Base-by-base conservation (phyloP, 1,140 invertebrate species). In the Drosophila kepulauana region DNA sequence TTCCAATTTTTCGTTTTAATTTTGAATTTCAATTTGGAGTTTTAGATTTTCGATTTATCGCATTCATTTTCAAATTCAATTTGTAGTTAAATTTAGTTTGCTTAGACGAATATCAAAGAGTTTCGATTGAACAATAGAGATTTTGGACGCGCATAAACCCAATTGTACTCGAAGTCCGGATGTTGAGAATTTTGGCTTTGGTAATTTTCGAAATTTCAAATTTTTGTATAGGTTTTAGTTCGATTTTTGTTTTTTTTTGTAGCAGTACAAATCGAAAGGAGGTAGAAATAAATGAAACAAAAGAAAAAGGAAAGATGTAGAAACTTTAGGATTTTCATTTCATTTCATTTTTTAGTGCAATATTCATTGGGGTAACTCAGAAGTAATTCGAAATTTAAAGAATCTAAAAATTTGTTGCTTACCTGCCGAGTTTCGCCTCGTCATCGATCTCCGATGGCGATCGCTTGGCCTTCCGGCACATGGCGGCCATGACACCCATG, bases 381-480 rank as follows among this genome's bases (percentile, higher is more conserved):
- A 38, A 38, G 8, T 38, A 7, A 8, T 10, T 38, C 7, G 30
- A 33, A 33, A 33, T 5, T 10, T 16, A 4, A 11, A 2, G 13
- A n/a, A 4, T 11, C 5, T 15, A 5, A 15, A 1, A 7, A 41
- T n/a, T 10, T 20, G 33, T 20, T 57, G 54, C 92, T 93, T 94
- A 97, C 96, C 96, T 97, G 94, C 96, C 96, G 41, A 97, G 93
- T 92, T 97, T 97, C 0, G 96, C 94, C 93, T 97, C 96, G 28
- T 97, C 96, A 62, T 97, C 96, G 75, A 92, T 87, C 33, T 92
- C 92, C 11, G 92, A 92, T 33, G 92, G 92, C 28, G 92, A 92
- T 46, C 92, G 84, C 72, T 94, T 94, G 13, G 91, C 85, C 79
- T 94, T 93, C 52, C 96, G 95, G 82, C 95, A 97, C 67, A 96